phyloP scores from a whole-genome alignment of 2,888 invertebrate species.

The Dicycla oo region DNA sequence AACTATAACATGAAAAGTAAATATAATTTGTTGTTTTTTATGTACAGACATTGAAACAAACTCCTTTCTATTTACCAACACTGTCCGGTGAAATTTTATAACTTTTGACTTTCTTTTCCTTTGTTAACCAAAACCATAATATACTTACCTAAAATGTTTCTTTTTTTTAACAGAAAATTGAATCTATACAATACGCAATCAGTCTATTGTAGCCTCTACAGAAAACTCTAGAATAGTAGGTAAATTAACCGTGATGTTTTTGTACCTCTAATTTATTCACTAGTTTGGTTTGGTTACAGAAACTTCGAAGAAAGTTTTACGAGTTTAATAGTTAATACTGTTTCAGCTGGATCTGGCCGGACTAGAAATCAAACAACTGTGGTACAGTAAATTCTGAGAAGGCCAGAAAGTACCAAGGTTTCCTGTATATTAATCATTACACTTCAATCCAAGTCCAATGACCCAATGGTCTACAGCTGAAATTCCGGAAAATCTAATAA shows the following conservation, averaged over 20 bases:
- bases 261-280: not conserved
- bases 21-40: constrained; percentile 16
- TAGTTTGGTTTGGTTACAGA: not conserved
- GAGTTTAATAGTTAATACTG: not conserved
- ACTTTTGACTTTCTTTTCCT: not conserved
- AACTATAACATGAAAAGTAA: constrained; percentile 14
- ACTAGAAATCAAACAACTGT: not conserved
- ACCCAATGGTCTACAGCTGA: constrained; percentile 2
- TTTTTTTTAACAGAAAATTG: not conserved
- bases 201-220: not conserved
- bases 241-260: not conserved
- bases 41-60: constrained; percentile 10
- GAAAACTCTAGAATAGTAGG: not conserved
- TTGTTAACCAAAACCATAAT: not conserved
- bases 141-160: too few relatives aligned
- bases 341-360: not conserved
- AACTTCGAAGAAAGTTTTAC: not conserved
- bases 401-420: not conserved
- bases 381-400: not conserved
- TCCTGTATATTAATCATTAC: not conserved
- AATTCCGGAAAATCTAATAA: constrained; percentile 53
- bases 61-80: constrained; percentile 22
- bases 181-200: not conserved
- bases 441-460: constrained; percentile 22
- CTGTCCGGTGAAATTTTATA: constrained; percentile 5